These are phyloP conservation scores for Operophtera brumata DNA, from an alignment of 2,888 invertebrate species.

Conservation along the genomic window DNA sequence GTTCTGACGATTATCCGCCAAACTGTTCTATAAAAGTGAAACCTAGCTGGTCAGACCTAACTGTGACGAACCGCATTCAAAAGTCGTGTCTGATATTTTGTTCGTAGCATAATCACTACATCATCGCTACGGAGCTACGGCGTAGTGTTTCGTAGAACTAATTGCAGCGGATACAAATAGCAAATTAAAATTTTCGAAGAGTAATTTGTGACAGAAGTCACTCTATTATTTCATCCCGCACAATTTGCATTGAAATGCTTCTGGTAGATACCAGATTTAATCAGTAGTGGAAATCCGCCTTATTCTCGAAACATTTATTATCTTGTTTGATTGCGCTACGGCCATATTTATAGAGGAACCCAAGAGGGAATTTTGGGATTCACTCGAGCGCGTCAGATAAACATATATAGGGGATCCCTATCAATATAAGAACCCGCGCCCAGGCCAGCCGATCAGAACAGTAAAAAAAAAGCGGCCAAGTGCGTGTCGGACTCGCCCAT, in stretches of 20 bases:
- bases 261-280: slow-evolving; percentile 27
- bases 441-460: too few species aligned
- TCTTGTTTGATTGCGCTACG: too few species aligned
- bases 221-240: slow-evolving; percentile 56
- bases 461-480: too few species aligned
- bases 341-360: too few species aligned
- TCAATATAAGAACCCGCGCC: too few species aligned
- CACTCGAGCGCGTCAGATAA: too few species aligned
- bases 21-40: not conserved
- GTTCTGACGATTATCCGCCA: not conserved
- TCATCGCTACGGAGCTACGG: slow-evolving; percentile 21
- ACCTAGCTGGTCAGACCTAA: not conserved
- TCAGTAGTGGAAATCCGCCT: too few species aligned
- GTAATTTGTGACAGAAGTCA: slow-evolving; percentile 57
- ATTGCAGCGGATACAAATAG: slow-evolving; percentile 59
- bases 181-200: slow-evolving; percentile 60
- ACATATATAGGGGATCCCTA: too few species aligned
- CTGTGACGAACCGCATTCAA: not conserved
- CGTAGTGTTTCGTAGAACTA: slow-evolving; percentile 38
- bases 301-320: too few species aligned
- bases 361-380: too few species aligned
- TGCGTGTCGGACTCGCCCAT: too few species aligned
- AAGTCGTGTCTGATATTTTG: slow-evolving; percentile 9
- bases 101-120: slow-evolving; percentile 16
- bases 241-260: slow-evolving; percentile 59